phyloP scores from a whole-genome alignment of 2,888 invertebrate genomes.

The Andrena minutula region DNA sequence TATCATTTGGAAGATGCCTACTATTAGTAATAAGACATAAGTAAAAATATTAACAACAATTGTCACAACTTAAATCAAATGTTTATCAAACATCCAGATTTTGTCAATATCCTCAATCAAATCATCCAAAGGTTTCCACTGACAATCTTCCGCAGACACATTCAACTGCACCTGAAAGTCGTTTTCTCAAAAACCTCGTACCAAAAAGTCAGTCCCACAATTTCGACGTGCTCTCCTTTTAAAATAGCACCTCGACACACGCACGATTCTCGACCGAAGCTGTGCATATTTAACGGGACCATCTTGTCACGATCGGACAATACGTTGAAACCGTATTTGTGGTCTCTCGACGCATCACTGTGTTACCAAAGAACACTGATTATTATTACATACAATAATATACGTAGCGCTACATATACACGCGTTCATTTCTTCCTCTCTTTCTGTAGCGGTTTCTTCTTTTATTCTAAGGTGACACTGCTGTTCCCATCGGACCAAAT shows the following conservation, averaged over 20 bases:
- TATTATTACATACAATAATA: constrained; percentile 67
- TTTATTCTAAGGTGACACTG: constrained; percentile 14
- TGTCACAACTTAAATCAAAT: no score
- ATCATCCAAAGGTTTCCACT: neutral
- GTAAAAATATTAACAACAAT: neutral
- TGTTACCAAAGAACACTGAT: constrained; percentile 84
- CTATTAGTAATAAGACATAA: neutral
- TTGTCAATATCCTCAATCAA: neutral
- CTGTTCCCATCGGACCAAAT: constrained; percentile 37
- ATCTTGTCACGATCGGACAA: constrained; percentile 81
- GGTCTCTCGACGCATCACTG: constrained; percentile 82
- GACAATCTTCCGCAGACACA: neutral
- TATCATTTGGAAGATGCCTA: neutral
- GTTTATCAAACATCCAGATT: no score
- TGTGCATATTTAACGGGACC: constrained; percentile 76
- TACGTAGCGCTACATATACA: constrained; percentile 61
- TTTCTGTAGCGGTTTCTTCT: constrained; percentile 15
- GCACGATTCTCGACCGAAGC: constrained; percentile 30
- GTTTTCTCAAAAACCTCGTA: neutral
- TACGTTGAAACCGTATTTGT: constrained; percentile 76
- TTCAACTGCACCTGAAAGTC: neutral
- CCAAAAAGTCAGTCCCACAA: neutral
- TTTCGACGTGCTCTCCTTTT: neutral
- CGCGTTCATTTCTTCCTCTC: constrained; percentile 53
- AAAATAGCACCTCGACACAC: neutral